phyloP scores from a whole-genome alignment of 2,797 vertebrate species.

The Microcaecilia unicolor region DNA sequence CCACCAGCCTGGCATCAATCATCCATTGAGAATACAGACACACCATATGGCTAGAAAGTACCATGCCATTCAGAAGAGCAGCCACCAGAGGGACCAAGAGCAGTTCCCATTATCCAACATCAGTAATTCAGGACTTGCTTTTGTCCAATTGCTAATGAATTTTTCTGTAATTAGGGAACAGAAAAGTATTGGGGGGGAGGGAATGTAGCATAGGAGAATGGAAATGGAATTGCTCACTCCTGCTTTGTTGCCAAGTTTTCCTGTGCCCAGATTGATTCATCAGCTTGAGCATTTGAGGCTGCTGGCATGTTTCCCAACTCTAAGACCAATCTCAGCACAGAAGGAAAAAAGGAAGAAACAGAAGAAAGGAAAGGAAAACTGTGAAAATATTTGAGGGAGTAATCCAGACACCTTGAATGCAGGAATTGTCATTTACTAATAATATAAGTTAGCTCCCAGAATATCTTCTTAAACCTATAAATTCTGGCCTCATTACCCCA shows the following conservation, averaged over 20 bases:
- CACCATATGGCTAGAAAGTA: constrained; percentile 69
- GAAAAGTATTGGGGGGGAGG: too few species aligned
- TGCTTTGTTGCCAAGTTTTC: neutral
- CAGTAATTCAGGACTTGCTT: constrained; percentile 55
- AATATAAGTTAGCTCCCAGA: neutral
- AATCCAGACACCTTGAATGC: neutral
- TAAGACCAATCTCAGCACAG: too few species aligned
- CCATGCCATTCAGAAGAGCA: constrained; percentile 57
- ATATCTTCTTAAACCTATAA: too few species aligned
- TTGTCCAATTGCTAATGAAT: constrained; percentile 29
- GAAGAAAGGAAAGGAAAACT: neutral
- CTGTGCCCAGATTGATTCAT: neutral
- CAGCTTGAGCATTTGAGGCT: too few species aligned
- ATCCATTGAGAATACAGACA: constrained; percentile 58
- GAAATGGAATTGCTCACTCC: constrained; percentile 7
- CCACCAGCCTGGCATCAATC: constrained; percentile 56
- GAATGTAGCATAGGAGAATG: too few species aligned
- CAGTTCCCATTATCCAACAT: constrained; percentile 68
- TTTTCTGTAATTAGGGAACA: constrained; percentile 27
- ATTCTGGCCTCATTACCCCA: too few species aligned
- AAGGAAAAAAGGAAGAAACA: too few species aligned
- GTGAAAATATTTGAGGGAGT: neutral
- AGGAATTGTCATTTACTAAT: neutral
- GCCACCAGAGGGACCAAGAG: constrained; percentile 40
- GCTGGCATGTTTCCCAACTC: too few species aligned